phyloP scores from a whole-genome alignment of 2,113 vertebrate species.

The Erpornis zantholeuca region DNA sequence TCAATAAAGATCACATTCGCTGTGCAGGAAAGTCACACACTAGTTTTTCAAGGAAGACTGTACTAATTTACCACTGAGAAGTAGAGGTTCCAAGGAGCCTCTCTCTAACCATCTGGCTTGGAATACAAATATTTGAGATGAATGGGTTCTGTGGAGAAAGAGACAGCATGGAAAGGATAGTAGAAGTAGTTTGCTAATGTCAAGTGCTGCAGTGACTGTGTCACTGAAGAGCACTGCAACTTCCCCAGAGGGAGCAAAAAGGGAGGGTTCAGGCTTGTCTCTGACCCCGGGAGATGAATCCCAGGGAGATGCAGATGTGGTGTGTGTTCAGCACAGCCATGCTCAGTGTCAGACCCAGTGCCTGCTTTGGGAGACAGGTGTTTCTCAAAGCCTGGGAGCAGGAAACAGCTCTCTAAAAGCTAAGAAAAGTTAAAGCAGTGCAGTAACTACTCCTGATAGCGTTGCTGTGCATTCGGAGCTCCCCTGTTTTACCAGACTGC shows the following conservation, averaged over 20 bases:
- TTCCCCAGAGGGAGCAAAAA: neutral
- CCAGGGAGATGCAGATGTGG: neutral
- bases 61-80: neutral
- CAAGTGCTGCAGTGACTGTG: neutral
- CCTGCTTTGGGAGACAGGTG: neutral
- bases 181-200: neutral
- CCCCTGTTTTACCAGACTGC: neutral
- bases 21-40: neutral
- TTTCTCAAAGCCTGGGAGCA: neutral
- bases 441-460: neutral
- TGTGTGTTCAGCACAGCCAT: accelerated
- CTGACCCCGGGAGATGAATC: too few species aligned
- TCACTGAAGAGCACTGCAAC: neutral
- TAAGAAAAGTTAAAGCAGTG: neutral
- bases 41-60: neutral
- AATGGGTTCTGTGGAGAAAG: neutral
- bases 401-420: neutral
- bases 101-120: neutral
- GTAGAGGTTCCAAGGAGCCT: neutral
- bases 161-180: neutral
- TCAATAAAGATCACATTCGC: neutral
- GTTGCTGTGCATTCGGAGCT: neutral
- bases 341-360: too few species aligned
- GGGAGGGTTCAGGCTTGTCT: neutral
- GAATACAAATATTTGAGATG: neutral